Percentiles rank a stretch among this genome's conserved stretches.
Evolutionary conservation across 1,140 invertebrate genomes (phyloP).

Genomic region (Drosophila pandora): DNA sequence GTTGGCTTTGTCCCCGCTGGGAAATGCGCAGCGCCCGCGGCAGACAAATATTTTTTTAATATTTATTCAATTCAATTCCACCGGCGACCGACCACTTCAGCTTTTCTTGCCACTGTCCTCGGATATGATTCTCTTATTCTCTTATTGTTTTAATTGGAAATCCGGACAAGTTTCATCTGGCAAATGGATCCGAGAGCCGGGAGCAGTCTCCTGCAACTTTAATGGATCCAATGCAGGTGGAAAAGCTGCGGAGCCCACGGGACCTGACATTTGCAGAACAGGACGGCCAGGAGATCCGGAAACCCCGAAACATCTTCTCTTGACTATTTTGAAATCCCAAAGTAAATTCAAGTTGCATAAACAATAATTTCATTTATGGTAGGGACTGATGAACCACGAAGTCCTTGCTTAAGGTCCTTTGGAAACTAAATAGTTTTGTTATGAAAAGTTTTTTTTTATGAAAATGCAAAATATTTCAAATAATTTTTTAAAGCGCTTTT

Average conservation of each 20-base stretch:
- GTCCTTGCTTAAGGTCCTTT: too few species aligned
- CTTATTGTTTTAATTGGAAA: conserved; percentile 49
- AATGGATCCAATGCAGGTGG: conserved; percentile 31
- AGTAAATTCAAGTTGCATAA: not conserved
- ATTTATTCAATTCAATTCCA: conserved; percentile 57
- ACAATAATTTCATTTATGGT: not conserved
- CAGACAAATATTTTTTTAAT: conserved; percentile 62
- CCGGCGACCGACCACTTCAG: conserved; percentile 31
- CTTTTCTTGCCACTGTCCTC: conserved; percentile 19
- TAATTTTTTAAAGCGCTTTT: too few species aligned
- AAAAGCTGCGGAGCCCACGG: not conserved
- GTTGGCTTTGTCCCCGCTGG: conserved; percentile 66
- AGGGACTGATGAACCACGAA: too few species aligned
- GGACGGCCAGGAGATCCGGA: not conserved
- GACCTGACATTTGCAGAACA: conserved; percentile 20
- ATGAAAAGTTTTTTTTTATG: too few species aligned
- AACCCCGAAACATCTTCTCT: not conserved
- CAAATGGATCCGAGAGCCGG: conserved; percentile 28
- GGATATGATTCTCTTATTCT: conserved; percentile 28
- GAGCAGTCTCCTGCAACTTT: not conserved
- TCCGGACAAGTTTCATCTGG: conserved; percentile 32
- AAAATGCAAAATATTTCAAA: too few species aligned
- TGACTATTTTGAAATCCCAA: conserved; percentile 8
- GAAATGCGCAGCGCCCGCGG: conserved; percentile 72
- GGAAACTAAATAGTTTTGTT: too few species aligned